A percentile compares a stretch with the other conserved stretches of the same genome.
These are phyloP conservation scores for Ylistrum balloti DNA, from an alignment of 1,140 invertebrate species.

Conservation along the genomic window DNA sequence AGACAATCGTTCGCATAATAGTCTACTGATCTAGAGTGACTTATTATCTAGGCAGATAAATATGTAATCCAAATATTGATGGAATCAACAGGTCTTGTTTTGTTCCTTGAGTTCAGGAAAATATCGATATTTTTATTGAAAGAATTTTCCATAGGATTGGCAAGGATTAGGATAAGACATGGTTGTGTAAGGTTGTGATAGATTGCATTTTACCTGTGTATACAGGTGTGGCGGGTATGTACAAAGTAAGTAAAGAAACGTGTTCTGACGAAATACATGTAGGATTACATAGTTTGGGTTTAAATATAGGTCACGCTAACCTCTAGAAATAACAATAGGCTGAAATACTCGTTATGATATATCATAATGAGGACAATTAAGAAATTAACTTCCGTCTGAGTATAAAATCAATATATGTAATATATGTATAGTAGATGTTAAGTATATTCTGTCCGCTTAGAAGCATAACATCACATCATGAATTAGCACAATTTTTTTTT, in stretches of 20 bases:
- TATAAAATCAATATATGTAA: too few relatives aligned
- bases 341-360: too few relatives aligned
- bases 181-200: neutral
- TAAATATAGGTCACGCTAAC: neutral
- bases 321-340: neutral
- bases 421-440: too few relatives aligned
- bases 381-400: too few relatives aligned
- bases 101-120: neutral
- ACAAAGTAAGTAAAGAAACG: neutral
- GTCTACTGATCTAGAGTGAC: neutral
- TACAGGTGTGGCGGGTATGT: conserved; percentile 12
- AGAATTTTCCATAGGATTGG: neutral
- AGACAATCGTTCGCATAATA: neutral
- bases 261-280: conserved; percentile 24
- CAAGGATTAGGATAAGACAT: neutral
- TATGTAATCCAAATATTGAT: neutral
- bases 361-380: too few relatives aligned
- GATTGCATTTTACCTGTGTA: conserved; percentile 39
- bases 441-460: too few relatives aligned
- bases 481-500: too few relatives aligned
- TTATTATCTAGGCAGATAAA: neutral
- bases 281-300: neutral
- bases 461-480: too few relatives aligned
- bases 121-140: neutral
- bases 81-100: neutral